Conservation (phyloP, 92 coral and sea anemone species). For the Palythoa heliodiscus region DNA sequence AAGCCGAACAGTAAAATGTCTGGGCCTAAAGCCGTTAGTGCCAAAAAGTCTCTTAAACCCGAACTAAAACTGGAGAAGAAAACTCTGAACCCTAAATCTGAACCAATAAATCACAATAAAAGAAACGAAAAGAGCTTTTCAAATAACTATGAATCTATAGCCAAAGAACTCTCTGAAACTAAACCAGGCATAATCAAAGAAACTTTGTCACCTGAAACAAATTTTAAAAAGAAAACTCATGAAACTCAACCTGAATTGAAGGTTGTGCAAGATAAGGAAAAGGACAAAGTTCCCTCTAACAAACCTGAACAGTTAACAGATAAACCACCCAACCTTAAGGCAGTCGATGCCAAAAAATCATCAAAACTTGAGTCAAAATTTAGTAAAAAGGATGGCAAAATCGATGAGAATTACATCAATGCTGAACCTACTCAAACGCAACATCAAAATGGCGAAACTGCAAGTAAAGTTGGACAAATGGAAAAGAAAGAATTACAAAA, state of each 20-base stretch:
- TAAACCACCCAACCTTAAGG: not conserved
- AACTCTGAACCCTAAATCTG: not conserved
- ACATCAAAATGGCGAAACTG: not conserved
- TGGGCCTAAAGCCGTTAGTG: not conserved
- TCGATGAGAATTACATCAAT: slow-evolving; percentile 10
- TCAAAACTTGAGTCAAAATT: slow-evolving; percentile 20
- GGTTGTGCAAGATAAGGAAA: not conserved
- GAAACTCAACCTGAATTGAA: not conserved
- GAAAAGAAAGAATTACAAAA: not conserved
- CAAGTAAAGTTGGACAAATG: not conserved
- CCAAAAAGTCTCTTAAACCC: not conserved
- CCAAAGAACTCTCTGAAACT: not conserved
- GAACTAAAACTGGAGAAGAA: slow-evolving; percentile 1
- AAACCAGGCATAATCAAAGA: not conserved
- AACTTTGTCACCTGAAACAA: not conserved
- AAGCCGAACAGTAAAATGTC: not conserved
- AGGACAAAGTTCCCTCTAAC: not conserved
- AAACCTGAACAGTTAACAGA: slow-evolving; percentile 14
- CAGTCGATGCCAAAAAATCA: not conserved
- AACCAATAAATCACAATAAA: not conserved
- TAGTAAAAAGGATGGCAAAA: slow-evolving; percentile 11
- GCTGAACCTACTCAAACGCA: slow-evolving; percentile 39
- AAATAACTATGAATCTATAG: not conserved
- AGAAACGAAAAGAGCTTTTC: not conserved
- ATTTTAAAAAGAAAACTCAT: not conserved